phyloP scores from a whole-genome alignment of 1,140 invertebrate genomes.

The Bombus balteatus region DNA sequence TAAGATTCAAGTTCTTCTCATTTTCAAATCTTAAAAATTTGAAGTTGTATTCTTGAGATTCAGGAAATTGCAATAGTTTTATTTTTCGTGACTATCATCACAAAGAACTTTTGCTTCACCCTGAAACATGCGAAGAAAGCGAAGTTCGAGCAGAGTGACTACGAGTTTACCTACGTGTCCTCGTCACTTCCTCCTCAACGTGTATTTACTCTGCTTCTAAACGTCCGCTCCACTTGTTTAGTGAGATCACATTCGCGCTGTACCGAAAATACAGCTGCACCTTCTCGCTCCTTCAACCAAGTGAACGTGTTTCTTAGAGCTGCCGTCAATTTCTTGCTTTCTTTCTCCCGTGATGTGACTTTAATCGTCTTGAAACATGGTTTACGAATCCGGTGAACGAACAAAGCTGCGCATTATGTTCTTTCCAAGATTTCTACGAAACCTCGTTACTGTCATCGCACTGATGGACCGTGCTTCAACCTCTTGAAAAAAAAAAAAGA shows the following conservation, averaged over 20 bases:
- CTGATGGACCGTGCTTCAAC: neutral
- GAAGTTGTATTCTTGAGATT: neutral
- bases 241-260: conserved; percentile 28
- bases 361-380: neutral
- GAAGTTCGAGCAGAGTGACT: neutral
- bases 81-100: too few relatives aligned
- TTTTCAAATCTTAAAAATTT: neutral
- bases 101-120: neutral
- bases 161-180: conserved; percentile 1
- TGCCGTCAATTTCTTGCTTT: neutral
- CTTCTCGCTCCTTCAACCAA: neutral
- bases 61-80: neutral
- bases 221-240: conserved; percentile 28
- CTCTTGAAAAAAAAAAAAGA: too few relatives aligned
- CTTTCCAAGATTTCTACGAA: conserved; percentile 3
- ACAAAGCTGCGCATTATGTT: neutral
- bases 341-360: neutral
- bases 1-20: neutral
- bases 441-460: neutral
- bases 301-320: neutral
- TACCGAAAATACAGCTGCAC: conserved; percentile 23
- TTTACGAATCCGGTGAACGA: neutral
- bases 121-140: neutral
- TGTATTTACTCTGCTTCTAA: conserved; percentile 28
- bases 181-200: conserved; percentile 1